Evolutionary conservation across 2,797 vertebrate genomes (phyloP), one percentile per base, ranked within the genome.

Genomic region (Rhynchotus rufescens): DNA sequence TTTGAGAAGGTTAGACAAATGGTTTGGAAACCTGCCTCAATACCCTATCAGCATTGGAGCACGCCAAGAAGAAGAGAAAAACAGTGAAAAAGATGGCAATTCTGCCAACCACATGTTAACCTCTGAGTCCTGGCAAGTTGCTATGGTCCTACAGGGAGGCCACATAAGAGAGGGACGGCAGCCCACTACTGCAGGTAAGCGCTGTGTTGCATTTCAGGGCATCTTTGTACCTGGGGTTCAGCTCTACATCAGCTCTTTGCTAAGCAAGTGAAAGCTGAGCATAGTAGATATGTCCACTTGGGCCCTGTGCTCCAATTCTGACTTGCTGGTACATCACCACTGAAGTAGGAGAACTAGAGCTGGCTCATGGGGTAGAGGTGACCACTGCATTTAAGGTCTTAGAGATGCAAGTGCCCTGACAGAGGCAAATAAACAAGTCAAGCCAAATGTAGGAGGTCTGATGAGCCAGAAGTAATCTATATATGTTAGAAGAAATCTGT

Each of bases 141-240:
- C 30, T 15, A 54, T 38, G 7, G n/a, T 30, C 34, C 23, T 80
- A 4, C 28, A 20, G 15, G 30, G 16, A n/a, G 54, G 26, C 12
- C 60, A 6, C 79, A 34, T 68, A 32, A 56, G 54, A 56, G 10
- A 86, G 8, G 7, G 9, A 49, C 77, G 56, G 20, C 10, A 42
- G 15, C 0, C 1, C 47, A 11, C 13, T 44, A 10, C 20, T 54
- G 9, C 30, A 23, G 7, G 6, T 4, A 4, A 51, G 15, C 14
- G 6, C 10, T 69, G 4, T 59, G 23, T 9, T 47, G 11, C 17
- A 26, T 61, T 2, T 0, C 0, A 54, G 25, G 45, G 4, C 8
- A n/a, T 82, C 32, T 83, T 51, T 80, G 49, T 19, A 44, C 9
- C 6, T 11, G 36, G 21, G 36, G 19, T 21, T 80, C 32, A 78